Base-by-base conservation (phyloP, 1,140 invertebrate species). In the Ctenoplectra terminalis region DNA sequence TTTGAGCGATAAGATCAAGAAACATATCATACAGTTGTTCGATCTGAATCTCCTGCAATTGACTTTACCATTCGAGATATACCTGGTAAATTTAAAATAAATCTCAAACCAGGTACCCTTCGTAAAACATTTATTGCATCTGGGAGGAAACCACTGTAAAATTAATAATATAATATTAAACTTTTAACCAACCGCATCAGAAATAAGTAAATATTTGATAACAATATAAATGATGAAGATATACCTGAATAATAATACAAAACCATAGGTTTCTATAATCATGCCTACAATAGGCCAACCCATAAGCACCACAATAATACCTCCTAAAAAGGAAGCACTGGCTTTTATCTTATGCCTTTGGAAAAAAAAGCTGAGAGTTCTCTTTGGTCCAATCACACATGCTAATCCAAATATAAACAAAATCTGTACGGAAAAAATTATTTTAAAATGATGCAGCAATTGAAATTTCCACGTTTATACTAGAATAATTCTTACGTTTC, bases 351-450 rank as follows among this genome's bases (percentile, higher is more conserved):
- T 99, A 92, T 99, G 98, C 76, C 96, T 94, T 95, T 99, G 99
- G 93, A 99, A 99, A 94, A 99, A 99, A 92, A 99, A 99, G 90
- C 97, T 96, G 88, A 99, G 97, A 40, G 99, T 99, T 92, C 99
- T 95, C 94, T 99, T 97, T 52, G 99, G 94, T 2, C 99, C 99
- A 90, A 99, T 99, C 2, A 99, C 98, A 94, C 99, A 99, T 58
- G 97, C 98, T 60, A 99, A 95, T 37, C 99, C 99, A 88, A 96
- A 95, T 87, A 99, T 97, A 93, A 99, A 99, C 48, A 99, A 94
- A 81, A 99, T 98, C 97, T 98, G 92, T 60, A 61, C 13, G 23
- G 13, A 50, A 56, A 72, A 37, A 52, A 71, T 54, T 46, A 70
- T 23, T 40, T 72, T 4, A 67, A 6, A 31, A 15, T 31, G 17